phyloP scores from a whole-genome alignment of 2,797 vertebrate species.

The Molossus molossus region DNA sequence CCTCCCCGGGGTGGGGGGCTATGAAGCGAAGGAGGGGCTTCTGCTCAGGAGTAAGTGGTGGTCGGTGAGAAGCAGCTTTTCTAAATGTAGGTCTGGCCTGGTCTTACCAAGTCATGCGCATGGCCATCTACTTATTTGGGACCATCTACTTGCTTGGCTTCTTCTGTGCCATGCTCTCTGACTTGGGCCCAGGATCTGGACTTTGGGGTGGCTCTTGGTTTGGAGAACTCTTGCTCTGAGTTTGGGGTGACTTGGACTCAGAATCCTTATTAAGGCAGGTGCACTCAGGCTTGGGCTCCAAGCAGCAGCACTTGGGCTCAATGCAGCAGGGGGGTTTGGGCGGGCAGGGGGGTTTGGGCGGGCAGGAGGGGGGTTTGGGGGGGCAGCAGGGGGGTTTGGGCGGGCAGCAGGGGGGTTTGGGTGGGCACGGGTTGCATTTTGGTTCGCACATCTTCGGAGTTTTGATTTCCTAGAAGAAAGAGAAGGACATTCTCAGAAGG shows the following conservation, averaged over 20 bases:
- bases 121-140: neutral
- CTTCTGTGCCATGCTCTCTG: neutral
- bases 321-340: neutral
- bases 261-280: neutral
- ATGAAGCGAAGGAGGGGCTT: neutral
- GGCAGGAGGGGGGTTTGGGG: neutral
- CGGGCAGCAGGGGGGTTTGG: neutral
- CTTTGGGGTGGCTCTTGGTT: neutral
- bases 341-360: accelerated
- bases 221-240: neutral
- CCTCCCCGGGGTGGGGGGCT: neutral
- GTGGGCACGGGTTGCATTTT: neutral
- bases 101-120: neutral
- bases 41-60: neutral
- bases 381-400: neutral
- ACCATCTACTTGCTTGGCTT: constrained; percentile 15
- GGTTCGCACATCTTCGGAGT: constrained; percentile 76
- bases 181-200: neutral
- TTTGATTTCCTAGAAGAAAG: constrained; percentile 60
- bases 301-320: constrained; percentile 46
- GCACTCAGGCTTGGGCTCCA: constrained; percentile 52
- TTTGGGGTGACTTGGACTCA: accelerated
- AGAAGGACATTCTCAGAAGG: constrained; percentile 8
- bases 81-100: neutral
- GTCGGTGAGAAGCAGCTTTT: neutral